Conservation (phyloP, 2,888 invertebrate genomes). For the Pollenia angustigena region DNA sequence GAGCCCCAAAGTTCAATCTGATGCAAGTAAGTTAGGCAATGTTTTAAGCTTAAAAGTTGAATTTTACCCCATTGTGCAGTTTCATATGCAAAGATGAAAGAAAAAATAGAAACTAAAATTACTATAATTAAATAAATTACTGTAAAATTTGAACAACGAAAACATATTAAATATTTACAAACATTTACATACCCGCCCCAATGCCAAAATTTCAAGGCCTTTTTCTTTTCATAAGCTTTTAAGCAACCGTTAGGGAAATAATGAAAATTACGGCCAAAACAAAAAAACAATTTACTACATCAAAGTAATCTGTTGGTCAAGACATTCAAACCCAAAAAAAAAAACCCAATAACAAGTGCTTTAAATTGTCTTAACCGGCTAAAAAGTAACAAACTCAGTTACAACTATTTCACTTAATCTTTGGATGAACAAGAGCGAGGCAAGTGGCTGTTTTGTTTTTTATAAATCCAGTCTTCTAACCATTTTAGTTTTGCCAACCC, state of each 20-base stretch:
- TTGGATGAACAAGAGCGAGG: not conserved
- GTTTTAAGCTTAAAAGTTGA: no score
- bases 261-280: no score
- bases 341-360: not conserved
- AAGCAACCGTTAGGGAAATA: not conserved
- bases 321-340: slow-evolving; percentile 7
- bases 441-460: not conserved
- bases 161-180: not conserved
- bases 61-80: no score
- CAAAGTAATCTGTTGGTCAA: slow-evolving; percentile 15
- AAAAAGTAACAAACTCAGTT: not conserved
- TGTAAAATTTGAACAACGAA: not conserved
- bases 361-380: slow-evolving; percentile 4
- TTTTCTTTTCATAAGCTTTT: not conserved
- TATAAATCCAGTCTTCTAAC: not conserved
- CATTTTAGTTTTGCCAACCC: slow-evolving; percentile 18
- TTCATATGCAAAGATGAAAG: not conserved
- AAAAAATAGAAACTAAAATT: slow-evolving; percentile 24
- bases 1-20: no score
- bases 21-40: no score
- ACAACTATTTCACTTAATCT: not conserved
- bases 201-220: slow-evolving; percentile 31
- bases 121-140: slow-evolving; percentile 52
- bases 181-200: slow-evolving; percentile 40
- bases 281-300: slow-evolving; percentile 3